Evolutionary conservation across 2,888 invertebrate genomes (phyloP).

Genomic region (Acrobasis repandana): DNA sequence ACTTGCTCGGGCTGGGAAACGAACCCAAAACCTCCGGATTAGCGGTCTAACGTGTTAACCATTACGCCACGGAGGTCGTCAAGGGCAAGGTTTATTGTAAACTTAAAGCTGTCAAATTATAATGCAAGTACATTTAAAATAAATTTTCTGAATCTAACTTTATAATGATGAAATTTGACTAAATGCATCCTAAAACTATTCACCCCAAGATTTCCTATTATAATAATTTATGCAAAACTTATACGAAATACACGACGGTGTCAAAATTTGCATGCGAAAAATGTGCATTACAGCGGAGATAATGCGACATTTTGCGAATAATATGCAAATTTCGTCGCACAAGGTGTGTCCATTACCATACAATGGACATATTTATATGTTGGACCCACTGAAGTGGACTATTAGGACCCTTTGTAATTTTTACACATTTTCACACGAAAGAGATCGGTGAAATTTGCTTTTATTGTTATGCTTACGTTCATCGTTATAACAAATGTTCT

Average conservation of each 20-base stretch:
- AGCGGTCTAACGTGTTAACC: no score
- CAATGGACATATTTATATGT: constrained; percentile 48
- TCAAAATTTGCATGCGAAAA: constrained; percentile 38
- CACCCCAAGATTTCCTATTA: constrained; percentile 16
- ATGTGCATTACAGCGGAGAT: constrained; percentile 35
- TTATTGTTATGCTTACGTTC: background rate
- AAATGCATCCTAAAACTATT: background rate
- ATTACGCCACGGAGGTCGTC: no score
- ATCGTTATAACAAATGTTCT: no score
- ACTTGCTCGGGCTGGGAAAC: no score
- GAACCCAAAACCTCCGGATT: no score
- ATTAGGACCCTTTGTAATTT: constrained; percentile 37
- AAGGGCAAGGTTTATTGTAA: no score
- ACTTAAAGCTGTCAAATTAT: no score
- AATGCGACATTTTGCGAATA: constrained; percentile 37
- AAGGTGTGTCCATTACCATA: constrained; percentile 50
- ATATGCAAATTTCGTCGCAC: constrained; percentile 46
- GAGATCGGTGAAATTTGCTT: background rate
- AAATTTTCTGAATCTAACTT: background rate
- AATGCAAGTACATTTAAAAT: background rate
- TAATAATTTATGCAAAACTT: constrained; percentile 29
- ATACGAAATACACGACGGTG: constrained; percentile 29
- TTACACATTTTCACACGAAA: constrained; percentile 32
- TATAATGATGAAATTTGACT: background rate
- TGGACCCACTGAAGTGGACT: constrained; percentile 43